A percentile compares a stretch with the other conserved stretches of the same genome.
Evolutionary conservation across 2,113 vertebrate species (phyloP).

Genomic region (Hyperopisus bebe): DNA sequence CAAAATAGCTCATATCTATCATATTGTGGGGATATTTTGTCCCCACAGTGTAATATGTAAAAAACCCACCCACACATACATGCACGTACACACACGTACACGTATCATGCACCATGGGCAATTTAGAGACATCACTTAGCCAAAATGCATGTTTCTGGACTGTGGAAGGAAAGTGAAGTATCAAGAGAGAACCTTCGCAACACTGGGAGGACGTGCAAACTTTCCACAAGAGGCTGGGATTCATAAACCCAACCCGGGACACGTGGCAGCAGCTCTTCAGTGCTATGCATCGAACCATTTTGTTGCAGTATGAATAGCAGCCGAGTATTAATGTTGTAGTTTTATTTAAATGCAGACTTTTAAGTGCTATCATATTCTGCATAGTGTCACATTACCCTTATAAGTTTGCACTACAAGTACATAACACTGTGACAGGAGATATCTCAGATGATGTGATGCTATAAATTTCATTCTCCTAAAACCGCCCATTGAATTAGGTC

Average conservation of each 20-base stretch:
- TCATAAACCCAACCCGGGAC: neutral
- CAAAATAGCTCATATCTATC: too few relatives aligned
- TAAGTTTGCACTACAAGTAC: neutral
- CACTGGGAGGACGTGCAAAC: neutral
- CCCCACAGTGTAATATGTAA: too few relatives aligned
- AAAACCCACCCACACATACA: too few relatives aligned
- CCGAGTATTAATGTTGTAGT: neutral
- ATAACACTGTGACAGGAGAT: neutral
- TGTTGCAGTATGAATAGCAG: neutral
- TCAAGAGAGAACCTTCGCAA: neutral
- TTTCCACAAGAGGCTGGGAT: neutral
- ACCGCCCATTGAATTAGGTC: neutral
- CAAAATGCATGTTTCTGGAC: neutral
- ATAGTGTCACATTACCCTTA: neutral
- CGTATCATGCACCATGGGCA: neutral
- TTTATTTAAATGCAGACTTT: neutral
- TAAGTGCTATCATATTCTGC: neutral
- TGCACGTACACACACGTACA: too few relatives aligned
- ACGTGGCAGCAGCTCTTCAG: neutral
- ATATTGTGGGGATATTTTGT: too few relatives aligned
- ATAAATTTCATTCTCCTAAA: neutral
- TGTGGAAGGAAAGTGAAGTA: neutral
- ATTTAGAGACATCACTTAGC: neutral
- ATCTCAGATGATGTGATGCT: neutral
- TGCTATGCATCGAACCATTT: neutral